A percentile compares a stretch with the other conserved stretches of the same genome.
Evolutionary conservation across 2,797 vertebrate species (phyloP).

Genomic region (Muscicapa comitata): DNA sequence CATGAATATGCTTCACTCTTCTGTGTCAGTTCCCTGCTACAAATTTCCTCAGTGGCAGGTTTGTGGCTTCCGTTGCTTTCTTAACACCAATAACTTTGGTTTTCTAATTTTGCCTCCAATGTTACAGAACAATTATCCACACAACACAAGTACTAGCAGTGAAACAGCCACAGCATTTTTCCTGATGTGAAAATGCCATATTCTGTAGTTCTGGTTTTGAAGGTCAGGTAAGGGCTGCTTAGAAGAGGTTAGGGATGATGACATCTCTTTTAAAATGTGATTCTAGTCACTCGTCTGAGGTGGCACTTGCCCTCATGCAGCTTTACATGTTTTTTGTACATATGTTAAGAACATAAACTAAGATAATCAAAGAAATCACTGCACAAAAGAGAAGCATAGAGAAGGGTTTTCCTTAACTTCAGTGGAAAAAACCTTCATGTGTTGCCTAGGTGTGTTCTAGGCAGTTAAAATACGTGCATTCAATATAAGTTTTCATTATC

Average conservation of each 20-base stretch:
- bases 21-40: neutral
- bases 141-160: neutral
- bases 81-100: rapidly evolving
- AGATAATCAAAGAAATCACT: neutral
- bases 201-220: neutral
- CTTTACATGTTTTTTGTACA: neutral
- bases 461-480: neutral
- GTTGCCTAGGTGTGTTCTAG: neutral
- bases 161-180: neutral
- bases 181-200: neutral
- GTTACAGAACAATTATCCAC: neutral
- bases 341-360: neutral
- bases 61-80: neutral
- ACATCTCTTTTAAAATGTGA: neutral
- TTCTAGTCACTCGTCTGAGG: neutral
- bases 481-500: neutral
- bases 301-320: neutral
- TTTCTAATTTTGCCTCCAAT: neutral
- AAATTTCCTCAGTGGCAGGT: neutral
- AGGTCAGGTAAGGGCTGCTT: neutral
- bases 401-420: neutral
- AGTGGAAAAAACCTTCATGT: neutral
- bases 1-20: neutral
- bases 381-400: neutral
- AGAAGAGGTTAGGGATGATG: neutral